Base-by-base conservation (phyloP, 2,888 invertebrate genomes). In the Dryadula phaetusa region DNA sequence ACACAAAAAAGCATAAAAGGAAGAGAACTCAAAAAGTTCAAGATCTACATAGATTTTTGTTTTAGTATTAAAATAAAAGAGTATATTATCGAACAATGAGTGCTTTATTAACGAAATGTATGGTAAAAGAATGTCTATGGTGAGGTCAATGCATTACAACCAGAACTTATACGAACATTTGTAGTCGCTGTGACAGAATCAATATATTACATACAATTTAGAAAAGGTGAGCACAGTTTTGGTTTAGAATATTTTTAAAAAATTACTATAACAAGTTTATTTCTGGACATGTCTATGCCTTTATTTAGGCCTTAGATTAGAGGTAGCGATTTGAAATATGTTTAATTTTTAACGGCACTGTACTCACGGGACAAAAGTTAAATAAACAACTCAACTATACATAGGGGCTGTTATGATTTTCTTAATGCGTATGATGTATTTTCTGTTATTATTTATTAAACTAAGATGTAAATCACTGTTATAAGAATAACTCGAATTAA, bases 41-140 rank as follows among this genome's bases (percentile, higher is more conserved):
- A 18, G 47, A 5, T 22, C 14, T 47, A 47, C 16, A 12, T 53
- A 34, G 18, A 3, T 22, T 10, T 54, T 22, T 14, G 14, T 20
- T 37, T 37, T 12, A 32, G 6, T 7, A 61, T 44, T 46, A 28
- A 42, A 66, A 70, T 70, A 64, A 65, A 63, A 73, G 62, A 62
- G 25, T 40, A 25, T 20, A 62, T 44, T 54, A 74, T 77, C 70
- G 92, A 92, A 92, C 92, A 92, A 91, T 90, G 89, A 90, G 92
- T 92, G 92, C 90, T 92, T 91, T 92, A 92, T 88, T 92, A 91
- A 91, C 91, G 87, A 91, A 90, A 91, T 90, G 90, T 87, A 83
- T 86, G 88, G 81, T 82, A 86, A 86, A 86, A 85, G 84, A 87
- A 88, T 85, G 85, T 85, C 82, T 86, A 84, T 85, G 84, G 85